These are phyloP conservation scores for Suncus etruscus DNA, from an alignment of 2,113 vertebrate species.

Conservation along the genomic window DNA sequence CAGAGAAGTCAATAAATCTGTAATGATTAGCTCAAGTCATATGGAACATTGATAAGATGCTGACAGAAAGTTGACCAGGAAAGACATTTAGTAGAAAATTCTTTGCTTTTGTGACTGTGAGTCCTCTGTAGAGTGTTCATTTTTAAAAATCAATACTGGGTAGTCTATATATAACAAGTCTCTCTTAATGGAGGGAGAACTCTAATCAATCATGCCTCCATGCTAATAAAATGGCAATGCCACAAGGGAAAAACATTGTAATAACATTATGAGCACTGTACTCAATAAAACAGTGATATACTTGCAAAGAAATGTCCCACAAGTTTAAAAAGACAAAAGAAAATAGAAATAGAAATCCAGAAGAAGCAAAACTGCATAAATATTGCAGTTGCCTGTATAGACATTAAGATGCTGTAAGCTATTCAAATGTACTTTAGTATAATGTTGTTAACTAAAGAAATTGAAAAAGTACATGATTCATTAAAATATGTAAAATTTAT, in stretches of 20 bases:
- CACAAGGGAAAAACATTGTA: background rate
- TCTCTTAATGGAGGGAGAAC: background rate
- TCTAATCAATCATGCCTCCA: conserved; percentile 13
- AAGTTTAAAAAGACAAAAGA: background rate
- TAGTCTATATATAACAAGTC: background rate
- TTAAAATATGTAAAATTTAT: background rate
- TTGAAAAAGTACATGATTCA: background rate
- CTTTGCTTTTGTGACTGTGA: conserved; percentile 47
- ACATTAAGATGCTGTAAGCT: background rate
- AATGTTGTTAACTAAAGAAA: conserved; percentile 33
- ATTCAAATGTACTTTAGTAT: background rate
- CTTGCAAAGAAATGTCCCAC: conserved; percentile 24
- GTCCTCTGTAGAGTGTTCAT: conserved; percentile 35
- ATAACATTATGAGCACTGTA: background rate
- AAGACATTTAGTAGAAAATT: background rate
- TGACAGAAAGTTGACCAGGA: conserved; percentile 9
- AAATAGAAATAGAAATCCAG: background rate
- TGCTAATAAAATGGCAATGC: conserved; percentile 25
- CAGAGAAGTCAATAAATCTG: conserved; percentile 40
- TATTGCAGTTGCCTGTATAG: background rate
- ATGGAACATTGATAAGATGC: background rate
- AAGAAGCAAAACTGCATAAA: background rate
- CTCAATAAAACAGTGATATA: conserved; percentile 39
- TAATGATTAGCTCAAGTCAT: conserved; percentile 19
- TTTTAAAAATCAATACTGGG: conserved; percentile 56